Evolutionary conservation across 1,140 invertebrate genomes (phyloP), one percentile per base, ranked within the genome.

Genomic region (Cyrtorhinus lividipennis): DNA sequence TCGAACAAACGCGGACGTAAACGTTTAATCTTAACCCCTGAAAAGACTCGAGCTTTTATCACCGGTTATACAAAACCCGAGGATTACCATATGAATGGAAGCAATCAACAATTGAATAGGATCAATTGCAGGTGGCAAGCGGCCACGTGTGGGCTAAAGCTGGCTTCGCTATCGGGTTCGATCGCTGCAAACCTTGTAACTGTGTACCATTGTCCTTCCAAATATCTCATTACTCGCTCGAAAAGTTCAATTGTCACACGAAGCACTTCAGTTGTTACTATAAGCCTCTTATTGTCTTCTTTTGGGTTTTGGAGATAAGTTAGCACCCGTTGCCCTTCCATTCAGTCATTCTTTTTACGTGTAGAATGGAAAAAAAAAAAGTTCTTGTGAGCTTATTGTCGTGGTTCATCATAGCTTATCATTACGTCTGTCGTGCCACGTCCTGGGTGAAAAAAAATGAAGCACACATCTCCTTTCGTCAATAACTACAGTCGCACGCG

Each of bases 41-140:
- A 53, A 53, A 53, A 12, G 48, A 22, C 48, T 53, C 20, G 48
- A 53, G 48, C 48, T 53, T 53, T 53, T 53, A 53, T 53, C 48
- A 22, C 10, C 5, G n/a, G 48, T 20, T 5, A 22, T 20, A 38
- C 30, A 38, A 53, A 53, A 12, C n/a, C n/a, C n/a, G n/a, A 15
- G 48, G 18, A 8, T 53, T 53, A 13, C 8, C 48, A 53, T 53
- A 22, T 53, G 48, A 53, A 53, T 53, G 48, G 48, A 53, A 22
- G 48, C 48, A 53, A 53, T 53, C 48, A 53, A 53, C 48, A 53
- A 53, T 22, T 53, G 48, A 53, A 53, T 53, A 20, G 48, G 48
- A 53, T 53, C 48, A 53, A 53, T 53, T 53, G 48, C 48, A 53
- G 48, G 48, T 53, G 48, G 48, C 48, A 53, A 53, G 20, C 10